Evolutionary conservation across 2,888 invertebrate species (phyloP), one percentile per base, ranked within the genome.

Genomic region (Pollenia angustigena): DNA sequence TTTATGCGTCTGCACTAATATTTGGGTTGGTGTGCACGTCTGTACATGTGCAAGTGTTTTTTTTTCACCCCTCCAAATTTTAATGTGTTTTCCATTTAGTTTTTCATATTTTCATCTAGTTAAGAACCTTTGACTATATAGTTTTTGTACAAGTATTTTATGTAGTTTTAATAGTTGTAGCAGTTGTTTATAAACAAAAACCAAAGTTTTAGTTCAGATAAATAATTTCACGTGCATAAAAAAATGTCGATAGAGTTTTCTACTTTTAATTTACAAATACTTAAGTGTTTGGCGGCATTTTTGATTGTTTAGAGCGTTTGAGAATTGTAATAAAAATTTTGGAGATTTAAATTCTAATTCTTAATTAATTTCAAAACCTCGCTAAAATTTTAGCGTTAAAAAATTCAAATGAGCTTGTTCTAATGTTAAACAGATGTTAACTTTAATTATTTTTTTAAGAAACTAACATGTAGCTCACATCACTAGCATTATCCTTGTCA

Each of bases 161-260:
- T 75, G 52, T n/a, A 68, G 68, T 75, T 75, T 50, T 71, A 78
- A 64, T 78, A 64, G 54, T 50, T 72, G 72, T 68, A 18, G 23
- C 46, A 80, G 75, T 76, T 71, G 75, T 80, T 75, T 44, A 16
- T 58, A 74, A 80, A 72, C 50, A 84, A 54, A 62, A 75, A 23
- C 23, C 75, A 68, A 84, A 84, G 52, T 79, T 85, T 71, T 71
- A 56, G n/a, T 85, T 71, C n/a, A 69, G 71, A 85, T 56, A 69
- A 69, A 69, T 62, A 71, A 76, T 64, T 54, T 50, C 48, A 56
- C 52, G 40, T 71, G 16, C 32, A 44, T 18, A 71, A 11, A 64
- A 32, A 75, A 72, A 68, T 18, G 23, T 54, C 60, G 54, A 54
- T 52, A 54, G 23, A 16, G 4, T 66, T 23, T 40, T 68, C 50